Conservation (phyloP, 2,113 vertebrate species). For the Hyla sarda region DNA sequence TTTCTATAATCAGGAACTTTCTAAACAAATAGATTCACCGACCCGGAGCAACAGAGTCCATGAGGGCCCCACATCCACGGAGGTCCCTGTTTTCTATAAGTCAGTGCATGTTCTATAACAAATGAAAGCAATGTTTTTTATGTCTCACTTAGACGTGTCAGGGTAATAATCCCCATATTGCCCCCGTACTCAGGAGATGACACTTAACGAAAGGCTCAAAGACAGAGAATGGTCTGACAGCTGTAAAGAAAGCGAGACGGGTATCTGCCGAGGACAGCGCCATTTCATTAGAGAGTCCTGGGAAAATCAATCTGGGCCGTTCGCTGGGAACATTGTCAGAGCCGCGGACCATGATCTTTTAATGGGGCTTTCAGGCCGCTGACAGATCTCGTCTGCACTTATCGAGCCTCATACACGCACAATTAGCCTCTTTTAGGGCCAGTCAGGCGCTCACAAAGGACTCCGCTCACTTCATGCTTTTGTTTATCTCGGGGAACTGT, state of each 20-base stretch:
- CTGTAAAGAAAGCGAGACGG: not conserved
- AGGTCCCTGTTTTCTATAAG: not conserved
- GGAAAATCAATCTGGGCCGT: constrained; percentile 35
- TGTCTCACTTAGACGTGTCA: not conserved
- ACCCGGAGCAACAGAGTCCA: not conserved
- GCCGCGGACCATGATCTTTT: not conserved
- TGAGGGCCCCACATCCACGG: not conserved
- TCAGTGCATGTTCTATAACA: not conserved
- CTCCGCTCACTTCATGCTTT: not conserved
- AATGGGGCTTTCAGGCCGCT: constrained; percentile 9
- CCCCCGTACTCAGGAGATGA: not conserved
- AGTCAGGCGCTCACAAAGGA: not conserved
- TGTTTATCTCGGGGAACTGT: not conserved
- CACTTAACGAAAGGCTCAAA: not conserved
- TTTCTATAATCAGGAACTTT: not conserved
- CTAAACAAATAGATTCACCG: not conserved
- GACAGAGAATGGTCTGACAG: constrained; percentile 2
- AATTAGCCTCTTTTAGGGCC: not conserved
- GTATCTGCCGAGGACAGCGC: not conserved
- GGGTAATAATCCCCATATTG: constrained; percentile 10
- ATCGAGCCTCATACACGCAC: not conserved
- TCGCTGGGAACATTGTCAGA: constrained; percentile 34
- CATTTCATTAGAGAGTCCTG: constrained; percentile 29
- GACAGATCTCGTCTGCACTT: constrained; percentile 16
- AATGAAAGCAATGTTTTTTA: not conserved